These are phyloP conservation scores for Mycetomoellerius zeteki DNA, from an alignment of 1,140 invertebrate genomes.

Conservation along the genomic window DNA sequence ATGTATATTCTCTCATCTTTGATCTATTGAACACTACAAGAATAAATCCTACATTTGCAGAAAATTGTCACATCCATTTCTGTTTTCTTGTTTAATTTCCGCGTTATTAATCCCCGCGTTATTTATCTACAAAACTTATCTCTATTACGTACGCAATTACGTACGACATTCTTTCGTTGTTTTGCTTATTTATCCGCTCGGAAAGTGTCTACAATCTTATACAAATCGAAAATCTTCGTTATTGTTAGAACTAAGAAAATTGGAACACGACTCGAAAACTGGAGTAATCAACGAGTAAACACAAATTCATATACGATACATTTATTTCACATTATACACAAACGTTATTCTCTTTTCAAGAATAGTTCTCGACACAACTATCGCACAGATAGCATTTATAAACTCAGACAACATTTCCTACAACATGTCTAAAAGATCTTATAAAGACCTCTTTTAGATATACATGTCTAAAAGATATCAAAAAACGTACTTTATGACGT, in stretches of 20 bases:
- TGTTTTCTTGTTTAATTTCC: constrained; percentile 8
- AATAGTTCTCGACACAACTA: background rate
- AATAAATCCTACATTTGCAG: background rate
- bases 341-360: background rate
- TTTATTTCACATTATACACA: background rate
- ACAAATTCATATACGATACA: background rate
- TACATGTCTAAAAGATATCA: no score
- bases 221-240: background rate
- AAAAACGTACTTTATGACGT: no score
- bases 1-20: background rate
- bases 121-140: constrained; percentile 33
- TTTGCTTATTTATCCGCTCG: background rate
- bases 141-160: background rate
- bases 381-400: background rate
- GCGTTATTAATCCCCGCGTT: constrained; percentile 8
- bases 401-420: background rate
- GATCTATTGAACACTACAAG: no score
- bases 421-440: no score
- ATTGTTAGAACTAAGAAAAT: background rate
- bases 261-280: background rate
- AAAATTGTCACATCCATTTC: background rate
- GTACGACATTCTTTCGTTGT: background rate
- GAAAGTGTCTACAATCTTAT: background rate
- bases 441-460: no score
- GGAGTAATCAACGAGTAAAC: background rate